Evolutionary conservation across 2,113 vertebrate species (phyloP).

Genomic region (Dendropsophus ebraccatus): DNA sequence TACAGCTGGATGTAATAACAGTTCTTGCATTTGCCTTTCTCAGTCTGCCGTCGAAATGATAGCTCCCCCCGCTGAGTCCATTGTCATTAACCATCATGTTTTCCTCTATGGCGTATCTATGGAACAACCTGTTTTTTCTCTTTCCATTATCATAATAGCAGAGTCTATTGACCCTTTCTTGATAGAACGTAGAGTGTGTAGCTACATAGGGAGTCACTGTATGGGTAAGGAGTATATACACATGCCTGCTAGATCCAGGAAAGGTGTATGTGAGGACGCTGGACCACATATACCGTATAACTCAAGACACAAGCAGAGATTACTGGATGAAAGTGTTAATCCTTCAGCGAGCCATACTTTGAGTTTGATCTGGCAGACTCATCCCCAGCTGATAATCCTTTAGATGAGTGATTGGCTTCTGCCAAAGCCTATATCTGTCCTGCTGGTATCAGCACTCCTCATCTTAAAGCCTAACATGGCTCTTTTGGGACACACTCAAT

Average conservation of each 20-base stretch:
- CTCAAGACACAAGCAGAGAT: conserved; percentile 32
- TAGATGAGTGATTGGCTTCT: conserved; percentile 55
- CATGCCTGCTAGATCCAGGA: neutral
- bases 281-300: conserved; percentile 8
- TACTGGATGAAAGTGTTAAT: conserved; percentile 55
- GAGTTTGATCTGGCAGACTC: conserved; percentile 49
- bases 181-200: neutral
- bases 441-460: conserved; percentile 54
- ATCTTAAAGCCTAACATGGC: conserved; percentile 51
- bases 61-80: neutral
- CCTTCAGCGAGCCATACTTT: conserved; percentile 39
- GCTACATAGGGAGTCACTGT: neutral
- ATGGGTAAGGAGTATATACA: neutral
- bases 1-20: neutral
- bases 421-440: conserved; percentile 53
- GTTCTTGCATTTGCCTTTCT: neutral
- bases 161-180: neutral
- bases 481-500: conserved; percentile 49
- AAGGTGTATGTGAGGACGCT: conserved; percentile 41
- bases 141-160: neutral
- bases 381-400: conserved; percentile 56
- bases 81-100: neutral
- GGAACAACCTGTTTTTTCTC: neutral
- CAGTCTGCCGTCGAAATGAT: neutral
- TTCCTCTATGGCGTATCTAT: neutral